Percentiles rank a stretch among this genome's conserved stretches.
Evolutionary conservation across 2,113 vertebrate species (phyloP).

Genomic region (Lamprologus tigripictilis): DNA sequence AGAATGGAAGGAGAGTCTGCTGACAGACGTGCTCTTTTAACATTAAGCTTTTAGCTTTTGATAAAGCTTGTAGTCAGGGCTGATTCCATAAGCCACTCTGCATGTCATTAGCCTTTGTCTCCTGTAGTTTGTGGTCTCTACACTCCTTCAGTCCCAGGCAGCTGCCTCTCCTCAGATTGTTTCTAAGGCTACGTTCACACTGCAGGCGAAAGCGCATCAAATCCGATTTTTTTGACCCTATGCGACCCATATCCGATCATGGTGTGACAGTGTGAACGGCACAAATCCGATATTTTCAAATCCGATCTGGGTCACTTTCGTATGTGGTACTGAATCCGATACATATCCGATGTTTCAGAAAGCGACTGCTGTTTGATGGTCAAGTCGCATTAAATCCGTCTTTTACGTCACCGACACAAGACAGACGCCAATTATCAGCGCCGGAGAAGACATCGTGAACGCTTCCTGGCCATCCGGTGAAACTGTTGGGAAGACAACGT

Average conservation of each 20-base stretch:
- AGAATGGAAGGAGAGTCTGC: neutral
- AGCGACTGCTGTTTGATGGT: too few relatives aligned
- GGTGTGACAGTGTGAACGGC: too few relatives aligned
- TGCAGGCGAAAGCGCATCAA: too few relatives aligned
- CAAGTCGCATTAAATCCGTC: fast-evolving
- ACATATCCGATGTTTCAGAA: fast-evolving
- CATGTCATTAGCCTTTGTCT: neutral
- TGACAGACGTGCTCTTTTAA: neutral
- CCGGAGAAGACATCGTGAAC: fast-evolving
- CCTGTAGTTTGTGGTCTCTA: neutral
- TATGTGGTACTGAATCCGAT: fast-evolving
- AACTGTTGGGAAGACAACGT: too few relatives aligned
- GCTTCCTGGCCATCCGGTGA: fast-evolving
- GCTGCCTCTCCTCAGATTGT: neutral
- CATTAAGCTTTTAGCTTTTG: neutral
- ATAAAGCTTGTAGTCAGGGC: neutral
- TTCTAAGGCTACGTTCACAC: too few relatives aligned
- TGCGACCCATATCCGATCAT: fast-evolving
- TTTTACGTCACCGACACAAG: fast-evolving
- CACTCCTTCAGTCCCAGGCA: fast-evolving
- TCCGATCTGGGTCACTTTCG: too few relatives aligned
- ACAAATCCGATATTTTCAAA: too few relatives aligned
- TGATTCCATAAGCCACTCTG: neutral
- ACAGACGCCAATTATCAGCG: fast-evolving
- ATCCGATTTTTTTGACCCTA: fast-evolving